phyloP scores from a whole-genome alignment of 2,113 vertebrate species.

The Sinocyclocheilus maitianheensis region DNA sequence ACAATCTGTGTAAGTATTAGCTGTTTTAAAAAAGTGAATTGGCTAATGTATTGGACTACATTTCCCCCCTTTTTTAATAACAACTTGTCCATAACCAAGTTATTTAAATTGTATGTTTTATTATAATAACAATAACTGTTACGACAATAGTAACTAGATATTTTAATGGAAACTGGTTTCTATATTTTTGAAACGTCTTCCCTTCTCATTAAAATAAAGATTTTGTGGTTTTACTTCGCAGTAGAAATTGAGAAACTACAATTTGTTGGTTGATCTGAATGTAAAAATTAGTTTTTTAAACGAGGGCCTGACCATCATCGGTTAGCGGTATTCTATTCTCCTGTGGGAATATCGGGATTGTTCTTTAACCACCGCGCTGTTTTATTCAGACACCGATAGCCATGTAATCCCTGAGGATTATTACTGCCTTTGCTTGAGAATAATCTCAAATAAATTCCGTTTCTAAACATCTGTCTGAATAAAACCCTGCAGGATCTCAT shows the following conservation, averaged over 20 bases:
- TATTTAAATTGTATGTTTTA: not conserved
- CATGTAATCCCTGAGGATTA: not conserved
- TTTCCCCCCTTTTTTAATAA: too few species aligned
- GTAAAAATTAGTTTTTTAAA: too few species aligned
- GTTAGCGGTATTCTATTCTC: not conserved
- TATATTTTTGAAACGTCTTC: not conserved
- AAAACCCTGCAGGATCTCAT: conserved; percentile 46
- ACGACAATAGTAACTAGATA: not conserved
- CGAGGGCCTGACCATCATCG: not conserved
- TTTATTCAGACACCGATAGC: not conserved
- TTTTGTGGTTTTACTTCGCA: not conserved
- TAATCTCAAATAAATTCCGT: not conserved
- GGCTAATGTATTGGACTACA: not conserved
- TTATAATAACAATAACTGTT: not conserved
- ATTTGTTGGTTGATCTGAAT: too few species aligned
- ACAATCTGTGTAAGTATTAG: too few species aligned
- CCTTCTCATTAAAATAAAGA: not conserved
- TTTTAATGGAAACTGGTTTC: not conserved
- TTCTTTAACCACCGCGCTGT: not conserved
- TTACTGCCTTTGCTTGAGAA: not conserved
- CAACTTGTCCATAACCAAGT: not conserved
- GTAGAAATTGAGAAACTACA: not conserved
- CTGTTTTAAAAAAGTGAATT: too few species aligned
- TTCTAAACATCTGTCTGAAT: not conserved
- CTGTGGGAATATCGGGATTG: not conserved